Base-by-base conservation (phyloP, 1,140 invertebrate species). In the Megalonaias nervosa region DNA sequence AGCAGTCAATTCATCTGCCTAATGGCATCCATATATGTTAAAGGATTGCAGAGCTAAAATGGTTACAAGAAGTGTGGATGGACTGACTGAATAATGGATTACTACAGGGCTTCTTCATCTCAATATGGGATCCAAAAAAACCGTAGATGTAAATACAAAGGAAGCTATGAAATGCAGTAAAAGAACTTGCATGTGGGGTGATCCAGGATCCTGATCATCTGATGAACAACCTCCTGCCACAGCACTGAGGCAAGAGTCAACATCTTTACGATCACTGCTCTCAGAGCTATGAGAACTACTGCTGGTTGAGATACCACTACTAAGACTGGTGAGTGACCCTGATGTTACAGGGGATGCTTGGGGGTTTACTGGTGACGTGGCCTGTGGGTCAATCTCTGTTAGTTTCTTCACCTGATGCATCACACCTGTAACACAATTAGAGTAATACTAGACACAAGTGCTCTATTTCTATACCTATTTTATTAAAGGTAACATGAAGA, bases 401-500 rank as follows among this genome's bases (percentile, higher is more conserved):
- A 98, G 91, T 61, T 85, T 85, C 76, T 89, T 87, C 23, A 91
- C 86, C 74, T 98, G 97, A 91, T 98, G 96, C 89, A 98, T 93
- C 14, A 98, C 97, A 75, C 97, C 93, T 93, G 82, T 11, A 82
- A 65, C 64, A 77, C 64, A 65, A 58, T 48, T 48, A 9, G 38
- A 48, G 6, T 48, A 48, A 11, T 48, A 48, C 38, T 48, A 48
- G 38, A 9, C 11, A 11, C 38, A 48, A 48, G 38, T 48, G 38
- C 38, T 48, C 38, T 48, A 48, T 48, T 48, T 48, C 9, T 48
- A 48, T 48, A 11, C 38, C 11, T 48, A 9, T 4, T 48, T 48
- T 48, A 48, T 48, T 6, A 48, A 48, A 48, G 11, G 38, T 48
- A 11, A 9, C 38, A 48, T 11, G 0, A 9, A 48, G 38, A 48